phyloP scores from a whole-genome alignment of 2,888 invertebrate genomes.

The Rhagium mordax region DNA sequence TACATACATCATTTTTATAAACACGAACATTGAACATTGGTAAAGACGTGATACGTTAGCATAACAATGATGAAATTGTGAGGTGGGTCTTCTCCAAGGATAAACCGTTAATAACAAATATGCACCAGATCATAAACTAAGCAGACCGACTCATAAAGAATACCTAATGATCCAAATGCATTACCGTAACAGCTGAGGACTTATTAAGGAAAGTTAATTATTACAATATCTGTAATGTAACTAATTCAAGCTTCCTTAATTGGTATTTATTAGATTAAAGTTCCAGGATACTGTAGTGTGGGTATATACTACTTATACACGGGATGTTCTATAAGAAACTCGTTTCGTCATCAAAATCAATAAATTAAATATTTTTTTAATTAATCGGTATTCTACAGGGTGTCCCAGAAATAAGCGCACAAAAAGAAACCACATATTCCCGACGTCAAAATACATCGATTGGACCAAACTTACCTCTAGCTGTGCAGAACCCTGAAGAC shows the following conservation, averaged over 20 bases:
- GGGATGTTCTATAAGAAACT: too few species aligned
- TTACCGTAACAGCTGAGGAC: neutral
- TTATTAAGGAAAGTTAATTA: neutral
- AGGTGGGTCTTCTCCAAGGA: conserved; percentile 48
- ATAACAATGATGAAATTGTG: conserved; percentile 42
- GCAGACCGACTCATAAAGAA: neutral
- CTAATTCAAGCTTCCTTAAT: neutral
- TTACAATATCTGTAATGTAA: neutral
- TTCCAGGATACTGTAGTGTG: too few species aligned
- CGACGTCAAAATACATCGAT: too few species aligned
- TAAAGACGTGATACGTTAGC: conserved; percentile 50
- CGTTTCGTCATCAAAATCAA: too few species aligned
- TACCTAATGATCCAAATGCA: neutral
- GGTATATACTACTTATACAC: too few species aligned
- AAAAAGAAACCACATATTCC: too few species aligned
- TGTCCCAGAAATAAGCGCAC: too few species aligned
- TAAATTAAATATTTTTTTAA: too few species aligned
- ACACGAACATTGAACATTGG: conserved; percentile 13
- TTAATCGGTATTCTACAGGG: too few species aligned
- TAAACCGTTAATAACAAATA: conserved; percentile 38
- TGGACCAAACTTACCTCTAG: too few species aligned
- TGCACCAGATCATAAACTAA: conserved; percentile 41
- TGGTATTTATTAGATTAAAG: neutral
- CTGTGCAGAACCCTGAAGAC: too few species aligned
- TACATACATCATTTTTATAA: conserved; percentile 27